These are phyloP conservation scores for Plestiodon gilberti DNA, from an alignment of 2,113 vertebrate species.

Conservation along the genomic window DNA sequence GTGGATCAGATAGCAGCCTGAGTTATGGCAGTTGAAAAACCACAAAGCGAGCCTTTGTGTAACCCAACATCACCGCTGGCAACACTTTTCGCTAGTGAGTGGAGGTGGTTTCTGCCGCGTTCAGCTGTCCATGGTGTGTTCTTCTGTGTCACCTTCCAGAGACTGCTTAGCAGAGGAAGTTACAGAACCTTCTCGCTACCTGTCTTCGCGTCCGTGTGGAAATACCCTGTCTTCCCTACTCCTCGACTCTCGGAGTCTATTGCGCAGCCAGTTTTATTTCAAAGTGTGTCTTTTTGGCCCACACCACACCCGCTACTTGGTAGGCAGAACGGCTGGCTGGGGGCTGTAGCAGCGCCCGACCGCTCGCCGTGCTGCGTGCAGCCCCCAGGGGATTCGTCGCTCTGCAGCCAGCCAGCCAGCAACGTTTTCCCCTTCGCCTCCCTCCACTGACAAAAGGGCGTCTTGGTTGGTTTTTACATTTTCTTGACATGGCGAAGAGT, in stretches of 20 bases:
- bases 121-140: background rate
- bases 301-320: background rate
- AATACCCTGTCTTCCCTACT: background rate
- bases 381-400: background rate
- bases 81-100: too few species aligned
- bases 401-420: background rate
- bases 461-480: background rate
- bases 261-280: background rate
- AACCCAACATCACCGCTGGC: background rate
- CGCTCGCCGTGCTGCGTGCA: background rate
- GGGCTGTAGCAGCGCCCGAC: slow-evolving; percentile 63
- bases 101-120: background rate
- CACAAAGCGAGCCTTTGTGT: background rate
- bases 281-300: too few species aligned
- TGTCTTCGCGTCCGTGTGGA: background rate
- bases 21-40: background rate
- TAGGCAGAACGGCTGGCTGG: slow-evolving; percentile 82
- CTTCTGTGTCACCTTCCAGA: background rate
- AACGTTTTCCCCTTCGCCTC: background rate
- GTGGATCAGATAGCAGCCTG: too few species aligned
- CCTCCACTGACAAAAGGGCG: background rate
- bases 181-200: background rate
- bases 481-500: background rate
- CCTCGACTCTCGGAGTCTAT: too few species aligned
- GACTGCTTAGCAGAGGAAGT: background rate